Base-by-base conservation (phyloP, 1,140 invertebrate genomes). In the Nilaparvata lugens region DNA sequence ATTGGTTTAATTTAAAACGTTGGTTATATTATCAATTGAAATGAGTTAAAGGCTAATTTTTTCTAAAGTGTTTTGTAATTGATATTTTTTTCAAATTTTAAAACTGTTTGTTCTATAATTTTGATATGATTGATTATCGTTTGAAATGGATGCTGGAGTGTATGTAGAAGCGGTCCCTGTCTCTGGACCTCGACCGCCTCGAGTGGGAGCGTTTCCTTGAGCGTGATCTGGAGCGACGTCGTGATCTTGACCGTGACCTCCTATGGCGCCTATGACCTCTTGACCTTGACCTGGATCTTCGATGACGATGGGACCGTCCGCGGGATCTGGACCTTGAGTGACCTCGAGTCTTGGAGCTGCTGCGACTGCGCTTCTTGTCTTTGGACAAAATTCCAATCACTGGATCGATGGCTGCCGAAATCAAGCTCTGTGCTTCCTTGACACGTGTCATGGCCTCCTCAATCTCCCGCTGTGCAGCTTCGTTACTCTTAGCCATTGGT, bases 371-470 rank as follows among this genome's bases (percentile, higher is more conserved):
- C 62, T 87, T 76, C 69, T 91, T 91, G 61, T 92, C 88, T 73
- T 91, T 91, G 1, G 87, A 88, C 9, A 91, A 69, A 76, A 91
- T 83, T 2, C 88, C 87, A 66, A 91, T 90, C 56, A 91, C 87
- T 23, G 91, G 91, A 78, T 95, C 91, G 65, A 95, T 94, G 6
- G 93, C 89, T 13, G 91, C 91, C 7, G 92, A 91, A 56, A 96
- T 95, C 61, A 95, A 80, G 71, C 89, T 93, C 72, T 96, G 93
- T 0, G 93, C 93, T 77, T 97, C 93, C 69, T 95, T 95, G 0
- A 96, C 93, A 64, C 94, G 80, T 28, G 92, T 92, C 93, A 98
- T 95, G 0, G 94, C 94, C 72, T 97, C 95, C 70, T 97, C 94
- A 51, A 97, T 96, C 77, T 97, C 94, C 52, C 89, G 83, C 68